phyloP scores from a whole-genome alignment of 2,113 vertebrate genomes.

The Microtus pennsylvanicus region DNA sequence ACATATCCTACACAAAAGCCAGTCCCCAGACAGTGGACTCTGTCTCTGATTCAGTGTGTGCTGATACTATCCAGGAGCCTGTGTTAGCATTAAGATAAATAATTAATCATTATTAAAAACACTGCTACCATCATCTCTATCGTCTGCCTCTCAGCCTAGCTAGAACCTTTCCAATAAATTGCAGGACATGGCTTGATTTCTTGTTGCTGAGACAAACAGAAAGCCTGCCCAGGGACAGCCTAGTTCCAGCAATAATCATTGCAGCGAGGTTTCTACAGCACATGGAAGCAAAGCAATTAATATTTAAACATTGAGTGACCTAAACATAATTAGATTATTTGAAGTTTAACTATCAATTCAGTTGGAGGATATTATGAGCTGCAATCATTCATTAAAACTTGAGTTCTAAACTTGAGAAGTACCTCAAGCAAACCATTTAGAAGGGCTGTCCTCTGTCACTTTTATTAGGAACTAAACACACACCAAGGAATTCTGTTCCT shows the following conservation, averaged over 20 bases:
- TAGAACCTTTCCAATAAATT: background rate
- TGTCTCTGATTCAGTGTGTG: background rate
- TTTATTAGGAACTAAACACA: background rate
- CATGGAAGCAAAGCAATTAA: background rate
- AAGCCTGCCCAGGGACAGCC: background rate
- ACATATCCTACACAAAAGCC: slow-evolving; percentile 10
- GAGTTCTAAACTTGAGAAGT: background rate
- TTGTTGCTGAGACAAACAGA: slow-evolving; percentile 1
- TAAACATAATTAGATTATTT: slow-evolving; percentile 3
- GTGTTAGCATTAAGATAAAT: slow-evolving; percentile 54
- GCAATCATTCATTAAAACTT: background rate
- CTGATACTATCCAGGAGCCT: background rate
- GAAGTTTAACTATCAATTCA: background rate
- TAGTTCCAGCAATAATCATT: background rate
- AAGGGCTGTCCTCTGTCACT: background rate
- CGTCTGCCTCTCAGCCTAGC: background rate
- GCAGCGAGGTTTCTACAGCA: background rate
- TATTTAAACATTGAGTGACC: background rate
- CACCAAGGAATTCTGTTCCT: background rate
- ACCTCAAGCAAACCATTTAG: background rate
- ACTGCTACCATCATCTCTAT: background rate
- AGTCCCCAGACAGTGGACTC: background rate
- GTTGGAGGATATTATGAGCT: background rate
- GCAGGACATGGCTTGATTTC: background rate
- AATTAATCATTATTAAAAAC: slow-evolving; percentile 70